phyloP scores from a whole-genome alignment of 2,797 vertebrate species.

The Nothura maculosa region DNA sequence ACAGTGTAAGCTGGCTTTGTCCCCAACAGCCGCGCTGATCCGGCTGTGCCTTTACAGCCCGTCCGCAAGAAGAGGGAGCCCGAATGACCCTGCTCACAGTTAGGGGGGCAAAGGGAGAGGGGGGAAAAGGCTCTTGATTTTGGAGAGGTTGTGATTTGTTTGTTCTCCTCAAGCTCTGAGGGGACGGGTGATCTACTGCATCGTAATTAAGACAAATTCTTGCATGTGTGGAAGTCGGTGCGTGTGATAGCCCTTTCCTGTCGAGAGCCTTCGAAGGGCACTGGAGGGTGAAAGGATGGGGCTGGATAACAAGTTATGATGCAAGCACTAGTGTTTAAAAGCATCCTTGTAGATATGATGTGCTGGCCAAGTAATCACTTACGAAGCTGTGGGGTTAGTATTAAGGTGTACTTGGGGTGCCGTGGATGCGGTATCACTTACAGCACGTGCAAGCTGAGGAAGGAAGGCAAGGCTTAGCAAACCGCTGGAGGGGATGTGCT shows the following conservation, averaged over 20 bases:
- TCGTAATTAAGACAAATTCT: background rate
- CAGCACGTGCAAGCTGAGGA: background rate
- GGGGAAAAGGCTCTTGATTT: background rate
- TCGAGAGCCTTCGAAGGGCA: background rate
- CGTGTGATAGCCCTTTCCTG: background rate
- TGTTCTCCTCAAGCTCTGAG: constrained; percentile 29
- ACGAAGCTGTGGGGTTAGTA: background rate
- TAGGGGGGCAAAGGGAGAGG: background rate
- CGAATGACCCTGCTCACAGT: background rate
- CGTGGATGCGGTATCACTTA: background rate
- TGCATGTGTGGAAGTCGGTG: background rate
- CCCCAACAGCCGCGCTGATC: background rate
- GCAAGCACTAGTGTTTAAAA: background rate
- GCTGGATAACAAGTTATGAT: background rate
- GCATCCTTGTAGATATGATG: background rate
- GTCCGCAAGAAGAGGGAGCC: background rate
- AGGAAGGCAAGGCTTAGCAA: background rate
- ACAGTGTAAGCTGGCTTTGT: background rate
- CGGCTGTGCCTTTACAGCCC: background rate
- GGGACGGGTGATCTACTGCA: background rate
- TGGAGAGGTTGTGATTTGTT: background rate
- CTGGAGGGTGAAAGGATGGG: background rate
- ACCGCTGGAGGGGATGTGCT: background rate
- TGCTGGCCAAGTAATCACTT: background rate
- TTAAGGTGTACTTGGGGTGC: background rate